Percentiles rank a stretch among this genome's conserved stretches.
These are phyloP conservation scores for Saccopteryx leptura DNA, from an alignment of 2,113 vertebrate species.

Conservation along the genomic window DNA sequence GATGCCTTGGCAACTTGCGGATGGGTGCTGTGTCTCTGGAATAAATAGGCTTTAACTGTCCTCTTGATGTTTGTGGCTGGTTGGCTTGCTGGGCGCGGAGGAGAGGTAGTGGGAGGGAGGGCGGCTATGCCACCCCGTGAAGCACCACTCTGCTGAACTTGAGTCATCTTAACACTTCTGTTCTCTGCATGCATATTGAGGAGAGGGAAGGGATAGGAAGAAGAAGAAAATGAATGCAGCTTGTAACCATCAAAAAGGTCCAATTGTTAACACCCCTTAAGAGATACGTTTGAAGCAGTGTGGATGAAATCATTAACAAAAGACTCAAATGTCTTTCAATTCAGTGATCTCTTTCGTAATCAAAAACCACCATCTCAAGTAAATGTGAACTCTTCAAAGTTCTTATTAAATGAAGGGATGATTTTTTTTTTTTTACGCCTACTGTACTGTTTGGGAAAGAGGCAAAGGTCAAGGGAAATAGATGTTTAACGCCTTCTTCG, in stretches of 20 bases:
- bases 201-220: not conserved
- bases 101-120: not conserved
- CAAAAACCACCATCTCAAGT: conserved; percentile 50
- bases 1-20: not conserved
- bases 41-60: not conserved
- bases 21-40: not conserved
- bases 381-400: not conserved
- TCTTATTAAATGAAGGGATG: not conserved
- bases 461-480: not conserved
- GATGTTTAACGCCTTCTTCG: not conserved
- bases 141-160: accelerated
- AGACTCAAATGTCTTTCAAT: conserved; percentile 18
- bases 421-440: not conserved
- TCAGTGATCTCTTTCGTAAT: conserved; percentile 16
- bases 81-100: not conserved
- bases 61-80: not conserved
- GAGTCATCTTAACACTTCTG: not conserved
- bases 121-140: accelerated
- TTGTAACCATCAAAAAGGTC: conserved; percentile 1
- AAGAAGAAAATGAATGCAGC: not conserved
- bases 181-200: not conserved
- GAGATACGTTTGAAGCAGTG: not conserved
- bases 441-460: not conserved
- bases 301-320: conserved; percentile 49
- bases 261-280: not conserved